Conservation (phyloP, 35 echinoderm and acorn worm genomes). For the Apostichopus japonicus region DNA sequence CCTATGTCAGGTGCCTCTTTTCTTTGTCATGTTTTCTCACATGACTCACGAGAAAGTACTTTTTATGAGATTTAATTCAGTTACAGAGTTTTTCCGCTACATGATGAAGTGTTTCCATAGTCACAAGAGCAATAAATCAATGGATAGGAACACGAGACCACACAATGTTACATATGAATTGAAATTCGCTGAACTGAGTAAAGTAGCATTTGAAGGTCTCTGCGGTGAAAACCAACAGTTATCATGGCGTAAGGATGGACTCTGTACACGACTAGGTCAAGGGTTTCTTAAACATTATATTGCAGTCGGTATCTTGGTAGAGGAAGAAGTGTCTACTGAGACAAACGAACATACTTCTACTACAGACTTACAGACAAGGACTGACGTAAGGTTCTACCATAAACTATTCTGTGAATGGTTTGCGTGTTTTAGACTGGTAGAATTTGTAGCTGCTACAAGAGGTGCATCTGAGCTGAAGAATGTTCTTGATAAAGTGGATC, state of each 20-base stretch:
- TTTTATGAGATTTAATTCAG: neutral
- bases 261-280: neutral
- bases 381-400: no score
- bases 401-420: no score
- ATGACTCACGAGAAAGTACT: neutral
- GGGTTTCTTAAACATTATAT: neutral
- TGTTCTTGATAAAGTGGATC: no score
- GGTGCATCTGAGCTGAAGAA: no score
- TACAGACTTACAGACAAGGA: no score
- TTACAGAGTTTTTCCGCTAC: neutral
- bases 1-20: neutral
- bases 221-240: neutral
- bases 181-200: neutral
- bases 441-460: no score
- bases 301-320: neutral
- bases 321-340: neutral
- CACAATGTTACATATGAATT: neutral
- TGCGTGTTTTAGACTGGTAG: no score
- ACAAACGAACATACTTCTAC: no score
- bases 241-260: neutral
- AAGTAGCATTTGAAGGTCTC: neutral
- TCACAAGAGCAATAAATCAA: neutral
- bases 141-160: neutral
- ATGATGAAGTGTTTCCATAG: neutral
- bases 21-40: slow-evolving; percentile 13